Evolutionary conservation across 1,140 invertebrate species (phyloP).

Genomic region (Aphis craccivora): DNA sequence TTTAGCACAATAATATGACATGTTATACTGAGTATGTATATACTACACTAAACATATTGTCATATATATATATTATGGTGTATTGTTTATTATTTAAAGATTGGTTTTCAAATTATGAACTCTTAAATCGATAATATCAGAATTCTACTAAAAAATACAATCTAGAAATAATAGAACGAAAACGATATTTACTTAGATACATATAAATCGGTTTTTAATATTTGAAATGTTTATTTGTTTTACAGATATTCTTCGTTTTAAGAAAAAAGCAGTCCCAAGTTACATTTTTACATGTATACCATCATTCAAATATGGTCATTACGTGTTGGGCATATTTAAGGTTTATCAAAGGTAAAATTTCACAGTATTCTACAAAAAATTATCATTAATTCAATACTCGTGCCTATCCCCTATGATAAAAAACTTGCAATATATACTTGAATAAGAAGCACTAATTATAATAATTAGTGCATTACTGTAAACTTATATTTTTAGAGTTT

Average conservation of each 20-base stretch:
- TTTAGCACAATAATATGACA: background rate
- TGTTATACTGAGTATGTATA: background rate
- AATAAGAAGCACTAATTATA: background rate
- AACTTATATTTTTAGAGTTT: background rate
- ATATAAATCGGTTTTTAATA: background rate
- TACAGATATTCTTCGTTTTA: constrained; percentile 71
- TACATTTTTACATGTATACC: constrained; percentile 72
- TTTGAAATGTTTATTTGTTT: constrained; percentile 59
- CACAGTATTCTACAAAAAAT: background rate
- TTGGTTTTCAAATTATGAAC: background rate
- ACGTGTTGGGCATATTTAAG: constrained; percentile 68
- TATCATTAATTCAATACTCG: background rate
- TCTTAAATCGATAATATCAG: background rate
- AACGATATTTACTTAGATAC: background rate
- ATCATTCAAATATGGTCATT: constrained; percentile 68
- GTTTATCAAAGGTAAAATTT: constrained; percentile 64
- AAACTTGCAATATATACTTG: background rate
- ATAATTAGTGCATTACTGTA: background rate
- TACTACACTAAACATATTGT: no score
- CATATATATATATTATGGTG: background rate
- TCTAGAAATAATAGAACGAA: background rate
- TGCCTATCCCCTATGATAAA: background rate
- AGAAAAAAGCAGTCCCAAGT: constrained; percentile 72
- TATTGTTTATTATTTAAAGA: background rate
- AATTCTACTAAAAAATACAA: background rate